Base-by-base conservation (phyloP, 1,140 invertebrate species). In the Leptoteleia sp. region DNA sequence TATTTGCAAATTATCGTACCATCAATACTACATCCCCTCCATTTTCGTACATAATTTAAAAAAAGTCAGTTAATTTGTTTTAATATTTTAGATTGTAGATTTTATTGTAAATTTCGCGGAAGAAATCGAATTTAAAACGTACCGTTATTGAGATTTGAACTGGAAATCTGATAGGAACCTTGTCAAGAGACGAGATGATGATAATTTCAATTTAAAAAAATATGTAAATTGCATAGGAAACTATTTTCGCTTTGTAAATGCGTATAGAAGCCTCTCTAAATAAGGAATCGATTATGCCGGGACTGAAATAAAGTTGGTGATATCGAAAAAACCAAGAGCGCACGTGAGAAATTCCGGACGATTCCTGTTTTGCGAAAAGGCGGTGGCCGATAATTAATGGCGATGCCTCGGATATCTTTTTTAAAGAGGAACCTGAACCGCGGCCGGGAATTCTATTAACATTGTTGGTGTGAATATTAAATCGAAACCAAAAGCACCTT, bases 351-450 rank as follows among this genome's bases (percentile, higher is more conserved):
- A 68, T 68, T 38, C 33, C 42, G 8, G 43, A 9, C 33, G 12
- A 50, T 70, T 50, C 54, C 42, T 55, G 57, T 54, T 54, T 72
- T 31, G 40, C 38, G 22, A 62, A 54, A 55, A 55, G 40, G 54
- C 13, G 47, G 16, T 37, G 67, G 16, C 22, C 37, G 37, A n/a
- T 54, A 72, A 72, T 61, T 72, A 72, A 72, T 54, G 67, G 37
- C 65, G 42, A 42, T 7, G 25, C 43, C 11, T 8, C 8, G 25
- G 16, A 57, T 37, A 50, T 59, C 52, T 50, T 59, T 70, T 70
- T 47, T 22, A 70, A 3, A n/a, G 29, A 15, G 12, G 54, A 22
- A n/a, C 13, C 47, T 17, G 61, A 29, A 27, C 16, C 16, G 13
- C 47, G 6, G 25, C 1, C n/a, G 9, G 1, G 12, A 7, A 11